Base-by-base conservation (phyloP, 2,888 invertebrate species). In the Aphrophora alni region DNA sequence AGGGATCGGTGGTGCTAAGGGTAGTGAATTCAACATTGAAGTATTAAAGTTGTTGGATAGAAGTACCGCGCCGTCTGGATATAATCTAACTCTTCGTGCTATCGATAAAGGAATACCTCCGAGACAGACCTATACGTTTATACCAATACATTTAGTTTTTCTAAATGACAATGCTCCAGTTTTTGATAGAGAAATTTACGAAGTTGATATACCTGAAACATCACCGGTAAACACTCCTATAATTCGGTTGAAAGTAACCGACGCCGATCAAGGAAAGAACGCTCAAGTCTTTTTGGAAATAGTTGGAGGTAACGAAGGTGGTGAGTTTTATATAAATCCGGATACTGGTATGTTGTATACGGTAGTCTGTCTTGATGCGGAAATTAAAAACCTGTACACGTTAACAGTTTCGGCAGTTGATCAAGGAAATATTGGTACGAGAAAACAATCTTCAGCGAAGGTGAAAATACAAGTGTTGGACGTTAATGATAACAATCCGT, bases 401-500 rank as follows among this genome's bases (percentile, higher is more conserved):
- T 89, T 97, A 70, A 97, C 96, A 0, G 95, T 97, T 21, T 94
- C 95, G 10, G 97, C 97, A 0, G 93, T 95, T 59, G 97, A 97
- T 88, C 95, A 95, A 86, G 94, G 95, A 1, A 93, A 95, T 87
- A 92, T 93, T 0, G 95, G 95, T 1, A 92, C 94, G 17, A 90
- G 95, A 76, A 94, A 95, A 85, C 95, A 95, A 87, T 95, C 95
- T 10, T 96, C 96, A 1, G 96, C 96, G 0, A 95, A 96, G 89
- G 95, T 98, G 0, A 95, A 95, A 89, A 93, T 98, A 73, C 92
- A 94, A 86, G 93, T 98, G 7, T 89, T 95, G 79, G 98, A 98
- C 88, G 94, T 95, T 80, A 98, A 98, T 89, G 98, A 98, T 88
- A 97, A 98, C 88, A 95, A 96, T 86, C 98, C 98, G 0, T 91